phyloP scores from a whole-genome alignment of 2,797 vertebrate genomes.

The Enteromius afrohamiltoni region DNA sequence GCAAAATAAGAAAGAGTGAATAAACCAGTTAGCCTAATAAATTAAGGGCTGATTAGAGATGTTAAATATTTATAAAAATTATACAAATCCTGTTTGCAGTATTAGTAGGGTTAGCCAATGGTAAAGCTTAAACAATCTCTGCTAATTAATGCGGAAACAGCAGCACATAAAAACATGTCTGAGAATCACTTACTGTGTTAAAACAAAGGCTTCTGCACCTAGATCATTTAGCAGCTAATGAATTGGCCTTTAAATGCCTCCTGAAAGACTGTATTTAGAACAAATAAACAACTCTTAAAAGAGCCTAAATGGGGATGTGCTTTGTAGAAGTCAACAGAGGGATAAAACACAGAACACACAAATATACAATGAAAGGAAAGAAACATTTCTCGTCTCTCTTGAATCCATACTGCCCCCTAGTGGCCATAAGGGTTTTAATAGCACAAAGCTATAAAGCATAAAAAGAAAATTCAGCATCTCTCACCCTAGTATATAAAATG shows the following conservation, averaged over 20 bases:
- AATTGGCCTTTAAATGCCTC: slow-evolving; percentile 66
- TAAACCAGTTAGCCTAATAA: slow-evolving; percentile 30
- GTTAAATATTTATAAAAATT: slow-evolving; percentile 26
- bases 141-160: slow-evolving; percentile 34
- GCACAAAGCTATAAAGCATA: background rate
- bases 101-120: slow-evolving; percentile 23
- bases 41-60: slow-evolving; percentile 6
- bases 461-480: no score
- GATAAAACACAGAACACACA: slow-evolving; percentile 4
- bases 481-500: background rate
- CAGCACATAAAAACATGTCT: slow-evolving; percentile 54
- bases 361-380: background rate
- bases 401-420: slow-evolving; percentile 29
- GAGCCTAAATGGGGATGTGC: background rate
- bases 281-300: slow-evolving; percentile 66
- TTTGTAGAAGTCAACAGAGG: background rate
- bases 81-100: slow-evolving; percentile 36
- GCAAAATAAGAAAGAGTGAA: slow-evolving; percentile 12
- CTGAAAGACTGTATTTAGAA: slow-evolving; percentile 66
- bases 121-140: slow-evolving; percentile 25
- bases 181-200: slow-evolving; percentile 63
- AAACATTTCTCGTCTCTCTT: background rate
- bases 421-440: background rate
- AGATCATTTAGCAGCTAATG: slow-evolving; percentile 71
- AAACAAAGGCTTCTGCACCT: slow-evolving; percentile 69